phyloP scores from a whole-genome alignment of 2,113 vertebrate species.

The mouse (Mus musculus) region DNA sequence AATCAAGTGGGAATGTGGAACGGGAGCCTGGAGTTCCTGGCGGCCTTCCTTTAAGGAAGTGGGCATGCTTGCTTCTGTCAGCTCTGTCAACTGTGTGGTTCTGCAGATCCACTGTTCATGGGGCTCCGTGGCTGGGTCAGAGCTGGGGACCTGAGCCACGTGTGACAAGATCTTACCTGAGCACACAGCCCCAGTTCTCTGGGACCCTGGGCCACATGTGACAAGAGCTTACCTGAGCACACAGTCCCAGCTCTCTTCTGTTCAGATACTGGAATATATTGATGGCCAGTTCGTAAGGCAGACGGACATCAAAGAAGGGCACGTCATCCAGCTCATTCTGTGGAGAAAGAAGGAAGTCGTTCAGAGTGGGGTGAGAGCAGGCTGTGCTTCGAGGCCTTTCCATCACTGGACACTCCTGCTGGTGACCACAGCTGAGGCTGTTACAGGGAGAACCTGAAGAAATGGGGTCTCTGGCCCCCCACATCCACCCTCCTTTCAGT shows the following conservation, averaged over 20 bases:
- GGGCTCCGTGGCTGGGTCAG: too few species aligned
- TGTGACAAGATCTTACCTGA: conserved; percentile 89
- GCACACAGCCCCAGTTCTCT: conserved; percentile 88
- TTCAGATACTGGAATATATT: conserved; percentile 95
- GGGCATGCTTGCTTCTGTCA: background rate
- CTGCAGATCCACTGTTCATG: background rate
- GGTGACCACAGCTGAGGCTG: background rate
- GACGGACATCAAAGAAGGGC: conserved; percentile 96
- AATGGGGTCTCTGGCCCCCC: background rate
- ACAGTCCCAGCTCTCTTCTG: conserved; percentile 92
- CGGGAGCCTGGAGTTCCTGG: background rate
- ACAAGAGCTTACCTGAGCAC: conserved; percentile 92
- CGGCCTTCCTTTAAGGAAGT: background rate
- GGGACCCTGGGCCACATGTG: background rate
- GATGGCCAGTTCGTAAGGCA: conserved; percentile 96
- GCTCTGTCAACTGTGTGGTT: background rate
- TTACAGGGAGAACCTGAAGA: background rate
- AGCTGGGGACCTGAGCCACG: background rate
- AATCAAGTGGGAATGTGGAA: background rate
- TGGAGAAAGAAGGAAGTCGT: conserved; percentile 9
- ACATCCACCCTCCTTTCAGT: background rate
- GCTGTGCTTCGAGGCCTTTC: background rate
- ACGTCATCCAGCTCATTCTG: conserved; percentile 98
- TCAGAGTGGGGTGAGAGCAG: background rate
- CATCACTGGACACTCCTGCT: background rate